Evolutionary conservation across 2,113 vertebrate species (phyloP), one percentile per base, ranked within the genome.

Genomic region (Peromyscus leucopus): DNA sequence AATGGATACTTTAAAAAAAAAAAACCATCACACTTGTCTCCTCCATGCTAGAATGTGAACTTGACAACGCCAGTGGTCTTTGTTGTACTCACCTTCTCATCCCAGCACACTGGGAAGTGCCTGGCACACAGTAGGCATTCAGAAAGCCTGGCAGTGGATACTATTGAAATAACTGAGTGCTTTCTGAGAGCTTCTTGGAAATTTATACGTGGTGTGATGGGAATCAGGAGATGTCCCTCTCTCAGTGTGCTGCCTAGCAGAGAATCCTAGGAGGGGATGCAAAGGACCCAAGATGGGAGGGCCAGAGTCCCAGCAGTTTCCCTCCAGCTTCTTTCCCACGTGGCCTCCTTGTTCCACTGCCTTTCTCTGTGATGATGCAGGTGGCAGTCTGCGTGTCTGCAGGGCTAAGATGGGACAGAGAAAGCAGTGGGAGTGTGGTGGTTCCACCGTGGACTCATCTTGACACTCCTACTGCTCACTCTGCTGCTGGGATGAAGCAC

Each of bases 291-390:
- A 46, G 46, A 51, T 3, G 17, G 2, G 36, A 75, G 19, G 36
- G 1, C 21, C 2, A 1, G 61, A 33, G 7, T 65, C 9, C 11
- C 10, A 28, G 33, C 15, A 7, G 22, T 39, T 55, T n/a, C 7
- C 76, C 79, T 63, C 31, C 26, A 2, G 28, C n/a, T 63, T 24
- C 31, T 83, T 67, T n/a, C 11, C 9, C 67, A 0, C 0, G 11
- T 2, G 2, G 15, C 12, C 55, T 36, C 51, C 69, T 85, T 48
- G 51, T 22, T 63, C 26, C 21, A 39, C 46, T 36, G 9, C 65
- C 8, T 33, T n/a, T 82, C 2, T 87, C 48, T 39, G 11, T 76
- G 51, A 31, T 7, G 7, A 46, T 57, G 11, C 71, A 76, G 57
- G 21, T 33, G 72, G 55, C 33, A n/a, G 71, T 55, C 59, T 65